A percentile compares a stretch with the other conserved stretches of the same genome.
These are phyloP conservation scores for Heliconius charithonia DNA, from an alignment of 2,888 invertebrate species.

Conservation along the genomic window DNA sequence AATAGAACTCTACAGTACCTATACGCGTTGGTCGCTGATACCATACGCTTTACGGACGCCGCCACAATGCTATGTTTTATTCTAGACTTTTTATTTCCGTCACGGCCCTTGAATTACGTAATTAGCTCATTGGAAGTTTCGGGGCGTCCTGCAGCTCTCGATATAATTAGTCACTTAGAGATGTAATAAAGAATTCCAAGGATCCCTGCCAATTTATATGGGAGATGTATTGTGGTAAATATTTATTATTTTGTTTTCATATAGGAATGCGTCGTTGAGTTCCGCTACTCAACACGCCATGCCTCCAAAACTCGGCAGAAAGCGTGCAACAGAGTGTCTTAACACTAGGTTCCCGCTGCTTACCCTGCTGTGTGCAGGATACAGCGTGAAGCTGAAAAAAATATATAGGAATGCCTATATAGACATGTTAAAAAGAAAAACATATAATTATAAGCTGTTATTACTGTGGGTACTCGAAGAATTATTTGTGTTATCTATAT, in stretches of 20 bases:
- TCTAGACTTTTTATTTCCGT: slow-evolving; percentile 72
- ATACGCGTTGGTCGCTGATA: slow-evolving; percentile 47
- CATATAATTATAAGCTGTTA: neutral
- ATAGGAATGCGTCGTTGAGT: too few relatives aligned
- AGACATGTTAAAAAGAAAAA: neutral
- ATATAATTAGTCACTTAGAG: slow-evolving; percentile 46
- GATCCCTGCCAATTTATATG: slow-evolving; percentile 22
- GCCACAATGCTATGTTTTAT: slow-evolving; percentile 66
- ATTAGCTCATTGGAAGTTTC: slow-evolving; percentile 74
- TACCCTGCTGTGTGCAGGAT: too few relatives aligned
- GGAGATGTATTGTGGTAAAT: slow-evolving; percentile 4
- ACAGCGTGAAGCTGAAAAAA: too few relatives aligned
- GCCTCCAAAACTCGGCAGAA: too few relatives aligned
- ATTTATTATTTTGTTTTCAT: neutral
- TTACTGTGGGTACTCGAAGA: neutral
- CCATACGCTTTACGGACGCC: slow-evolving; percentile 66
- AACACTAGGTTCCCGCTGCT: too few relatives aligned
- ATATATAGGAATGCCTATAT: neutral
- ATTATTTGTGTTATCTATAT: neutral
- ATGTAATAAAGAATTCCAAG: slow-evolving; percentile 52
- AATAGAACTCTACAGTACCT: slow-evolving; percentile 49
- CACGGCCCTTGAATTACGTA: slow-evolving; percentile 79
- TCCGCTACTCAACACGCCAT: too few relatives aligned
- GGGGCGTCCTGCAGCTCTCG: slow-evolving; percentile 64
- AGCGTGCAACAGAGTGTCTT: too few relatives aligned